These are phyloP conservation scores for Danio kyathit DNA, from an alignment of 2,797 vertebrate species.

Conservation along the genomic window DNA sequence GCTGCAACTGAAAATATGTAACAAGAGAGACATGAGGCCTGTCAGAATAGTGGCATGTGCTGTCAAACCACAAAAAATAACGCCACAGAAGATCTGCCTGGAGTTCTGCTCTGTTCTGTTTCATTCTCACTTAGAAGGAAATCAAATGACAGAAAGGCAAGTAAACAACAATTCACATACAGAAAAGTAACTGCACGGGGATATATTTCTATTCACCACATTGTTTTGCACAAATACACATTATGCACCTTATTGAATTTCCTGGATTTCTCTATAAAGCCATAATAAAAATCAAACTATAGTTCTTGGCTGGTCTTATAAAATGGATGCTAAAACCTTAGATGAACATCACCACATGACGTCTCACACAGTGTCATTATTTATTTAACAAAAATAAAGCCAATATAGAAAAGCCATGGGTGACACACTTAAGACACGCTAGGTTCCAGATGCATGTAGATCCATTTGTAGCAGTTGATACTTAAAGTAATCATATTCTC, in stretches of 20 bases:
- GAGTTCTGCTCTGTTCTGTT: slow-evolving; percentile 34
- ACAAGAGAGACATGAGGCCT: slow-evolving; percentile 10
- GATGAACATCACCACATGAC: too few relatives aligned
- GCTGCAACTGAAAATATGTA: slow-evolving; percentile 13
- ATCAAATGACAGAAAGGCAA: slow-evolving; percentile 14
- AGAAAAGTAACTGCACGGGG: not conserved
- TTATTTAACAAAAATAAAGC: too few relatives aligned
- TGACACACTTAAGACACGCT: too few relatives aligned
- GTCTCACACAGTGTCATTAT: too few relatives aligned
- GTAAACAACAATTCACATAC: not conserved
- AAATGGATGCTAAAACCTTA: too few relatives aligned
- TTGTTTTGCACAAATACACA: not conserved
- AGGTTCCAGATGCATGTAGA: too few relatives aligned
- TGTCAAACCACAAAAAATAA: slow-evolving; percentile 28
- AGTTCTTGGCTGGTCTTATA: too few relatives aligned
- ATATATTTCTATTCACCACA: not conserved
- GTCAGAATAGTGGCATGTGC: slow-evolving; percentile 18
- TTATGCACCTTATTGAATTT: not conserved
- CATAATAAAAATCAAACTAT: too few relatives aligned
- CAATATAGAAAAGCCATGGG: too few relatives aligned
- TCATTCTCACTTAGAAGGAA: slow-evolving; percentile 2
- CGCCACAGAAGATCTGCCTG: not conserved
- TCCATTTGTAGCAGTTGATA: too few relatives aligned
- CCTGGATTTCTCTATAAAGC: too few relatives aligned
- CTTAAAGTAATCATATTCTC: too few relatives aligned